phyloP scores from a whole-genome alignment of 2,888 invertebrate genomes.

The Cephus nigrinus region DNA sequence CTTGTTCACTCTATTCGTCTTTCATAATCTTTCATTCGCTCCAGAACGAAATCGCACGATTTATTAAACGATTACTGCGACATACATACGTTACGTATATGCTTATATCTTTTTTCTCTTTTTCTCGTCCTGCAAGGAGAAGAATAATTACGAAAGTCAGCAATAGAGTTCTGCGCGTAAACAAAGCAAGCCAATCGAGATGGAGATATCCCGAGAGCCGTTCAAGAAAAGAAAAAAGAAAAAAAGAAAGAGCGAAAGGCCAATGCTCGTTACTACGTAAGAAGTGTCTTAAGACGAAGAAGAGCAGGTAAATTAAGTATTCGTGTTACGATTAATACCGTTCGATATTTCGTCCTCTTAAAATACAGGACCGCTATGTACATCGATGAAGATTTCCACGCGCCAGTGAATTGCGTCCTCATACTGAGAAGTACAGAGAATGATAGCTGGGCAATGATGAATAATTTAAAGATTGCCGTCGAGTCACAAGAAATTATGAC shows the following conservation, averaged over 20 bases:
- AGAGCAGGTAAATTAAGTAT: constrained; percentile 18
- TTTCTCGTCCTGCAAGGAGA: background rate
- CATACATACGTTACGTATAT: background rate
- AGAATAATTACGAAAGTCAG: background rate
- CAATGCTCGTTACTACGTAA: background rate
- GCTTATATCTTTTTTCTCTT: background rate
- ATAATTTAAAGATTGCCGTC: background rate
- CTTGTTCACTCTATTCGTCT: background rate
- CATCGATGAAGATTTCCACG: constrained; percentile 21
- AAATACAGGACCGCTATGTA: constrained; percentile 32
- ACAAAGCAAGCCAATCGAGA: background rate
- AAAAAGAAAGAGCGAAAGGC: background rate
- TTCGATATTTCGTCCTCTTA: constrained; percentile 17
- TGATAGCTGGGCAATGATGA: background rate
- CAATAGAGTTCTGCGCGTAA: background rate
- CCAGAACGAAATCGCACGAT: background rate
- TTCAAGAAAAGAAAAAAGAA: background rate
- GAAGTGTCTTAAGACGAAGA: constrained; percentile 5
- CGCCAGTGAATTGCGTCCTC: background rate
- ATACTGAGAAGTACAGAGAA: background rate
- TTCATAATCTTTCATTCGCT: background rate
- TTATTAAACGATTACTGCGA: background rate
- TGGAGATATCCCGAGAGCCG: background rate
- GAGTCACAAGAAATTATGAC: background rate
- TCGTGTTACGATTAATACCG: constrained; percentile 8